These are phyloP conservation scores for Lepidotrigona ventralis DNA, from an alignment of 1,140 invertebrate species.

Conservation along the genomic window DNA sequence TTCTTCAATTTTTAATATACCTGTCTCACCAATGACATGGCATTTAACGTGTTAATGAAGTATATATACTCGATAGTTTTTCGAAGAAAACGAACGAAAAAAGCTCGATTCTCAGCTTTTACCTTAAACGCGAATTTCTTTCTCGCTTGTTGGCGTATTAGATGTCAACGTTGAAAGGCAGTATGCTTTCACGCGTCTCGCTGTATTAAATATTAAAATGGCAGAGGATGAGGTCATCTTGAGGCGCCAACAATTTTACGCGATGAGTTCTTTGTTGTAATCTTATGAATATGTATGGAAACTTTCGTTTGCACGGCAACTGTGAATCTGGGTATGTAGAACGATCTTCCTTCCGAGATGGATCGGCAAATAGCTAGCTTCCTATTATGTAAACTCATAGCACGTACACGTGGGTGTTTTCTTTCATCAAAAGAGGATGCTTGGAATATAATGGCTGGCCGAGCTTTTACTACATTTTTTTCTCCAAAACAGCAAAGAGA, in stretches of 20 bases:
- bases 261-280: conserved; percentile 43
- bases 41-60: no score
- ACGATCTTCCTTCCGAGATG: conserved; percentile 53
- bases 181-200: not conserved
- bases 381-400: conserved; percentile 34
- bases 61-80: no score
- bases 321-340: conserved; percentile 47
- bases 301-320: conserved; percentile 41
- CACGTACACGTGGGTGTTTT: not conserved
- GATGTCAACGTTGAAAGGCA: not conserved
- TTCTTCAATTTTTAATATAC: no score
- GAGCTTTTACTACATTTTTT: not conserved
- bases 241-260: conserved; percentile 5
- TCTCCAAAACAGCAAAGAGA: not conserved
- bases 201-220: not conserved
- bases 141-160: not conserved
- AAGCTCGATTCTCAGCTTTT: not conserved
- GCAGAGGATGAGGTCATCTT: conserved; percentile 33
- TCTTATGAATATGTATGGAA: conserved; percentile 59
- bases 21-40: no score
- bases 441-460: not conserved
- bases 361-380: conserved; percentile 36
- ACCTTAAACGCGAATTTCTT: not conserved
- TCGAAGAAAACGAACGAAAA: no score
- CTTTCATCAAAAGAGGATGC: conserved; percentile 12